Evolutionary conservation across 2,113 vertebrate species (phyloP), one percentile per base, ranked within the genome.

Genomic region (Cricetomys ansorgei): DNA sequence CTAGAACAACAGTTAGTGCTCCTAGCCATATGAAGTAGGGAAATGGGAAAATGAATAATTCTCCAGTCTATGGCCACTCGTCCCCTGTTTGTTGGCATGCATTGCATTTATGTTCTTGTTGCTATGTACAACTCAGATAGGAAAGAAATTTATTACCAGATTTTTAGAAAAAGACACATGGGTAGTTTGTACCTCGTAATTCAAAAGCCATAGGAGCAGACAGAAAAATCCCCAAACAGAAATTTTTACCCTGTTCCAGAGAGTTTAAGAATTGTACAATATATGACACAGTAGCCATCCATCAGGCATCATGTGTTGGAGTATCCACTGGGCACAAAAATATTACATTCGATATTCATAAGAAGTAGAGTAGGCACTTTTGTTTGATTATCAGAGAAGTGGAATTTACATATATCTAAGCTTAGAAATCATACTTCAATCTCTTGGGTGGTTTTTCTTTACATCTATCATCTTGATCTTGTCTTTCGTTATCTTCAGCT

Each of bases 111-210:
- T 94, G 95, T 96, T 96, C 89, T 94, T 94, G 43, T 93, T 97
- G 90, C 94, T 43, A 15, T 55, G 70, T 86, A 92, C 62, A 96
- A 45, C 57, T 97, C 95, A 97, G 94, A 85, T 93, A 90, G 96
- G 81, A 97, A 84, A 94, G 70, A 93, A 92, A 94, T 97, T 90
- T 95, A 94, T 96, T 96, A 77, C 72, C 62, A 93, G 85, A 79
- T 95, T 96, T 96, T 94, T 94, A 92, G 94, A 94, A 92, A 97
- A 96, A 96, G 92, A 96, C 92, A 89, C 27, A 69, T 72, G 70
- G 53, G 72, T 85, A 91, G 88, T 92, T 96, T 96, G 67, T 91
- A 85, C 76, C 55, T 96, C 84, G 90, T 95, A 97, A 94, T 94
- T 97, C 97, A 97, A 95, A 96, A 98, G 48, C 73, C 75, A 92